Evolutionary conservation across 2,113 vertebrate genomes (phyloP).

Genomic region (Pantherophis guttatus): DNA sequence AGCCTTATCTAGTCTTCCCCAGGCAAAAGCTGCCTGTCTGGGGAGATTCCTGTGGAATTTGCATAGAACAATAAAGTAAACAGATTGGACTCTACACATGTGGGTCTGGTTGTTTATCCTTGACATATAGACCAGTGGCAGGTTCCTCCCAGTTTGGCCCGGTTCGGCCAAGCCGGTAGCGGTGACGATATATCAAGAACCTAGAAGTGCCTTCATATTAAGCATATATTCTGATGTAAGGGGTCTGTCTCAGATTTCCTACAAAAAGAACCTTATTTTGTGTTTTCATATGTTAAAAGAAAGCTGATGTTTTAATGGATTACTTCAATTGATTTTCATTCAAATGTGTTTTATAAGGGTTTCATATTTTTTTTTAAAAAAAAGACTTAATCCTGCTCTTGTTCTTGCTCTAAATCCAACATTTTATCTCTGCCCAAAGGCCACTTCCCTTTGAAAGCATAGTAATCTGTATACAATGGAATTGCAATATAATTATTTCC

Average conservation of each 20-base stretch:
- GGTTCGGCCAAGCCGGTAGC: no score
- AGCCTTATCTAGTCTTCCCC: neutral
- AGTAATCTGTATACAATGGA: neutral
- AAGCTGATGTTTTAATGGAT: neutral
- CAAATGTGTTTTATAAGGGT: neutral
- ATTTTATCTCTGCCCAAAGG: slow-evolving; percentile 1
- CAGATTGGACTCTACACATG: neutral
- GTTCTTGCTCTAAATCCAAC: neutral
- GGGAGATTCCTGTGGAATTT: neutral
- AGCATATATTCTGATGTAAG: neutral
- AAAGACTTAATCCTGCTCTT: neutral
- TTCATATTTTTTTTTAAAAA: neutral
- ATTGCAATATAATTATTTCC: neutral
- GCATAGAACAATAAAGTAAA: neutral
- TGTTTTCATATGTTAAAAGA: neutral
- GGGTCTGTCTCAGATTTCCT: neutral
- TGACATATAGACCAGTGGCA: neutral
- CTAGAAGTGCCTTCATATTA: neutral
- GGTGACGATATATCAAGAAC: neutral
- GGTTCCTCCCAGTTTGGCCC: no score
- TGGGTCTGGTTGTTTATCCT: neutral
- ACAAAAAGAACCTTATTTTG: neutral
- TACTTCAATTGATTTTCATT: neutral
- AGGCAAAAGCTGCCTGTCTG: neutral
- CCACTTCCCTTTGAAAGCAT: slow-evolving; percentile 3